Evolutionary conservation across 2,888 invertebrate genomes (phyloP), one percentile per base, ranked within the genome.

Genomic region (Oegoconia quadripuncta): DNA sequence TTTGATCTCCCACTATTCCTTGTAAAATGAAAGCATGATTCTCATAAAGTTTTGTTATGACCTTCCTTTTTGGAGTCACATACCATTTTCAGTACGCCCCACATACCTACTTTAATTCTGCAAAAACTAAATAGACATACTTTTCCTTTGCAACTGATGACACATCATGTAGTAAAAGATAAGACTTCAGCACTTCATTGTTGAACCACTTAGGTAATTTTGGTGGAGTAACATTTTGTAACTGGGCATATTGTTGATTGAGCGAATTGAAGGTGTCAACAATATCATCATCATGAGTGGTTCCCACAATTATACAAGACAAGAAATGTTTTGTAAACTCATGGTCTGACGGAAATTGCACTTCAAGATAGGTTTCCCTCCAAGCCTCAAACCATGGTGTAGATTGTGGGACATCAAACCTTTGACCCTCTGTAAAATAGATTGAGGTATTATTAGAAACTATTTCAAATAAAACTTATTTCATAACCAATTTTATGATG

Each of bases 301-400:
- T 92, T 13, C 92, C 89, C 9, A 94, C 92, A 57, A 96, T 89
- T 61, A 96, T 90, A 70, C 96, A 96, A 9, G 94, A 94, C 36
- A 96, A 70, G 64, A 94, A 94, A 75, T 97, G 96, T 64, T 95
- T 95, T 0, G 97, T 94, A 67, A 97, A 99, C 81, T 99, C 99
- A 88, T 99, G 98, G 67, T 99, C 98, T 3, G 95, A 93, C 12
- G 95, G 95, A 71, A 94, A 95, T 68, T 96, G 93, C 42, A 96
- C 92, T 64, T 93, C 92, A 29, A 97, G 88, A 76, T 98, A 98
- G 17, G 94, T 94, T 58, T 97, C 96, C 59, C 97, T 90, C 96
- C 97, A 99, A 7, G 93, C 91, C 75, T 98, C 97, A 88, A 95
- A 99, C 98, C 99, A 99, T 9, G 97, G 94, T 37, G 96, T 95